Base-by-base conservation (phyloP, 1,140 invertebrate genomes). In the Caenorhabditis latens region DNA sequence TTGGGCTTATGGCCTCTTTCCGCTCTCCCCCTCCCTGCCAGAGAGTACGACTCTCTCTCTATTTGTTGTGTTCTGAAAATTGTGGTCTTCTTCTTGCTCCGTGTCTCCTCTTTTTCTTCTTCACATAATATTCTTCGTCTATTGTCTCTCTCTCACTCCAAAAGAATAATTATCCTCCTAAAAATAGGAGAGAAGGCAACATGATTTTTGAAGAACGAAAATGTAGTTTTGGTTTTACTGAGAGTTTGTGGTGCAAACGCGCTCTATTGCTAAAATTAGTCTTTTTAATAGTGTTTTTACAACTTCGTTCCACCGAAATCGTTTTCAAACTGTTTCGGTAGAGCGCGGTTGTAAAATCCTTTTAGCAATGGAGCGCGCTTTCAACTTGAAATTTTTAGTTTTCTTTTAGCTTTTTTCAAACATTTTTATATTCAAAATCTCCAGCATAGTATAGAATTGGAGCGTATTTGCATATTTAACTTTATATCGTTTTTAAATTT, bases 41-140 rank as follows among this genome's bases (percentile, higher is more conserved):
- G 32, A 32, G 32, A 32, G 16, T 43, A 71, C 65, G 65, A 71
- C 65, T 71, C 32, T 32, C 32, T 32, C 32, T 32, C 65, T 71
- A 71, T 71, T 71, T 71, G 65, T 71, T 71, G 42, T 71, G 65
- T 71, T 71, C 65, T 71, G 65, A 71, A 71, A 71, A 71, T 71
- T 65, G 61, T 65, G 9, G 32, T 65, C 61, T 40, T 65, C 32
- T 65, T 40, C 61, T 13, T 65, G 9, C 11, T 40, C 21, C 16
- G 61, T 40, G 9, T 65, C 24, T 65, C 24, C 61, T 14, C 11
- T 65, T 65, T 40, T 65, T 40, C 11, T 40, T 24, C 1, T 65
- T n/a, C 13, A 8, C 16, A 9, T 65, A 9, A 40, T 65, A 13
- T 65, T 65, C 61, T 65, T 65, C 40, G 24, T 24, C 61, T 65